Percentiles rank a stretch among this genome's conserved stretches.
phyloP scores from a whole-genome alignment of 1,140 invertebrate genomes.

The Pomacea maculata region DNA sequence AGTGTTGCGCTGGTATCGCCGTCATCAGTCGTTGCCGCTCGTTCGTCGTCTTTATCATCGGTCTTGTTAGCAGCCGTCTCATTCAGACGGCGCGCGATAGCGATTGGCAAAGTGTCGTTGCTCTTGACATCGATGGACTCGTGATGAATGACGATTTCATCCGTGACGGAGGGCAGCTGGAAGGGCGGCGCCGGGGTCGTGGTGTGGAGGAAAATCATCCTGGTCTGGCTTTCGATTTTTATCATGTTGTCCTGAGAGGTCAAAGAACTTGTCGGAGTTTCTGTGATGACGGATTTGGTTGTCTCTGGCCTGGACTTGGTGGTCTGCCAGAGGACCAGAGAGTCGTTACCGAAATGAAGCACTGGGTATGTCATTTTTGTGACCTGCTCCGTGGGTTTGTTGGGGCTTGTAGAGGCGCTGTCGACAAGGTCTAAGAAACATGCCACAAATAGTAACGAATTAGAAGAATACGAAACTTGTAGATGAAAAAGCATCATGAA shows the following conservation, averaged over 20 bases:
- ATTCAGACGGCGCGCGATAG: background rate
- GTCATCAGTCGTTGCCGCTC: no score
- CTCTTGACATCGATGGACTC: background rate
- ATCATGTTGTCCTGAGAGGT: background rate
- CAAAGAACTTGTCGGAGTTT: background rate
- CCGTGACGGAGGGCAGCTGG: background rate
- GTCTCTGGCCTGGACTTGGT: background rate
- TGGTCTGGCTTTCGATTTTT: background rate
- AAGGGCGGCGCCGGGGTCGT: background rate
- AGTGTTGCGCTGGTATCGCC: background rate
- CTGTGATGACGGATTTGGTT: background rate
- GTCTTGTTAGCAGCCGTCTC: background rate
- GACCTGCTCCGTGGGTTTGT: background rate
- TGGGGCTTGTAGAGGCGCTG: no score
- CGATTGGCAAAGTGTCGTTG: background rate
- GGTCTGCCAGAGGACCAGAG: background rate
- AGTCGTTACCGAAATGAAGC: background rate
- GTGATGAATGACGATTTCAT: slow-evolving; percentile 2
- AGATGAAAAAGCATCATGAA: no score
- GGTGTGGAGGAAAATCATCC: background rate
- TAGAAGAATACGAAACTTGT: no score
- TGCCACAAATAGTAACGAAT: no score
- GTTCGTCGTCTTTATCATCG: background rate
- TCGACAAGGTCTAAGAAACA: no score
- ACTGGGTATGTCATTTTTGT: background rate